Evolutionary conservation across 2,113 vertebrate genomes (phyloP), one percentile per base, ranked within the genome.

Genomic region (Formicarius rufipectus): DNA sequence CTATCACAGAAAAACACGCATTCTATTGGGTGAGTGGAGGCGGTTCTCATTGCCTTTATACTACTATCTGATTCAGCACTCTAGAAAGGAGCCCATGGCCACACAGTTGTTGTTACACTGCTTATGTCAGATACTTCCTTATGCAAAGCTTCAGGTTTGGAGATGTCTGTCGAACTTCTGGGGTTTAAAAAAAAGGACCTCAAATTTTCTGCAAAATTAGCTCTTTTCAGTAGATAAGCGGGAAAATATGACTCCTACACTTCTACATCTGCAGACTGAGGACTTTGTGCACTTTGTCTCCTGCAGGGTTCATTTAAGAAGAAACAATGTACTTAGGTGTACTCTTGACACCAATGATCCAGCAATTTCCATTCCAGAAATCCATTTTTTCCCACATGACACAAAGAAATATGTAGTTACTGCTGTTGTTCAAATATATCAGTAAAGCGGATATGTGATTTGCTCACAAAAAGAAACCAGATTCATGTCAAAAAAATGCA

Each of bases 251-350:
- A 10, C 35, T 63, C 12, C 10, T 60, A 25, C 1, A 2, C 4
- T 44, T 66, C 33, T 33, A 30, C 2, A 3, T 63, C 33, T 74
- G 18, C 25, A 74, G 50, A 37, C 8, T 44, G 14, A 77, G 14
- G 20, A 37, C 14, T 71, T 40, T 14, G 30, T 35, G 53, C 14
- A 37, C 33, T 50, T 62, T 47, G 19, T 42, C 21, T 71, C 33
- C 20, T 19, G 27, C 3, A 40, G 40, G 1, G 1, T 40, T 82
- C 0, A 1, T 53, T 75, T 75, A 66, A 42, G 52, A 66, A 37
- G 47, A 80, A 85, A 80, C 16, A 60, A 87, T 0, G 0, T 27
- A 52, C 7, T 30, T 18, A 28, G 21, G 12, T 49, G 12, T 9
- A 44, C 7, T 45, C 30, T 9, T 81, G 52, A 75, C 2, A 7